Evolutionary conservation across 2,113 vertebrate genomes (phyloP).

Genomic region (Nycticryphes semicollaris): DNA sequence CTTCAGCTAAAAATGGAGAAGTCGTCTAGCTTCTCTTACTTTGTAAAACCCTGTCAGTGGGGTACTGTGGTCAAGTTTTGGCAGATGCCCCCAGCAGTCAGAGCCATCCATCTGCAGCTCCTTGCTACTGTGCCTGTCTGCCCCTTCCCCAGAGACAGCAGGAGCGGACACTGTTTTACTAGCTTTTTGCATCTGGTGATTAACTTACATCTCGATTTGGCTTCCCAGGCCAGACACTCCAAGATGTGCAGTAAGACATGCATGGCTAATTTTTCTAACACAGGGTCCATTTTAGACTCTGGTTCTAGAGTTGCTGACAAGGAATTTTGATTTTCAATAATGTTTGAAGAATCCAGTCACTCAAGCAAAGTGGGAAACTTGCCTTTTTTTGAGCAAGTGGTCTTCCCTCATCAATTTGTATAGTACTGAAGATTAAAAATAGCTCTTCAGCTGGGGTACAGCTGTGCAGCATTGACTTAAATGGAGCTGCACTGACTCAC

Average conservation of each 20-base stretch:
- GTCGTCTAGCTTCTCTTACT: slow-evolving; percentile 27
- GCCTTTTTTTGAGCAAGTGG: slow-evolving; percentile 26
- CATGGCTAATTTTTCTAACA: neutral
- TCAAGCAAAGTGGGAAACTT: slow-evolving; percentile 1
- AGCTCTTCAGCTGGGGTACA: slow-evolving; percentile 48
- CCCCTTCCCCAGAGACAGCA: neutral
- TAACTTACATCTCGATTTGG: neutral
- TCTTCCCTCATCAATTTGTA: slow-evolving; percentile 47
- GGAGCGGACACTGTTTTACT: neutral
- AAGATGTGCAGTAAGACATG: neutral
- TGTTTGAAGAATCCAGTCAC: neutral
- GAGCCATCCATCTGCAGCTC: accelerated
- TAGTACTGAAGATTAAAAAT: slow-evolving; percentile 38
- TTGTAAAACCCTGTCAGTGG: neutral
- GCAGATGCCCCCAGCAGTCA: neutral
- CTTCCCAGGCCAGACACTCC: neutral
- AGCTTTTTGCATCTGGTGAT: neutral
- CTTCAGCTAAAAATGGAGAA: slow-evolving; percentile 69
- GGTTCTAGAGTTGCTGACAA: neutral
- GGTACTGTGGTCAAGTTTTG: neutral
- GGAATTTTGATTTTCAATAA: neutral
- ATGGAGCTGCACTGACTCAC: neutral
- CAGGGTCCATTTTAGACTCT: neutral
- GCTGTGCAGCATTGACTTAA: neutral
- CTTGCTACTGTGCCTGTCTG: neutral